Base-by-base conservation (phyloP, 2,888 invertebrate species). In the Orthosia incerta region DNA sequence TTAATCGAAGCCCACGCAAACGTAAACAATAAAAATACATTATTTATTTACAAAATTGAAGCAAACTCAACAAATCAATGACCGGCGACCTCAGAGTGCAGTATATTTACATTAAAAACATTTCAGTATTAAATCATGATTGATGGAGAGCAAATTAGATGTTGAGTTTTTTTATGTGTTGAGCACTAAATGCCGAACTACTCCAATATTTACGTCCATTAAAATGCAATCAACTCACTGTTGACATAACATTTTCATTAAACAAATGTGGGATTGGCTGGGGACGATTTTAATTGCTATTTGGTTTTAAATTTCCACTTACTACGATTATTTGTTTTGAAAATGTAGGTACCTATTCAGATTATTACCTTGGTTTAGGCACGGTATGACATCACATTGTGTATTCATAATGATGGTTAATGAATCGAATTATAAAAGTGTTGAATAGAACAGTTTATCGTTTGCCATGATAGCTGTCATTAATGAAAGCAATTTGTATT, bases 211-310 rank as follows among this genome's bases (percentile, higher is more conserved):
- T 75, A 79, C 86, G 65, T 69, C 84, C 85, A 88, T 89, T 87
- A 88, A 88, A 89, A 88, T 87, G 82, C 86, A 84, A 88, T 89
- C 84, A 82, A 85, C 84, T 72, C 63, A 50, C 59, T 87, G 87
- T 90, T 86, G 86, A 82, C 80, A 85, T 73, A 56, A 84, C 71
- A 65, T 75, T 79, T 82, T 80, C 75, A 81, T 85, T 73, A 79
- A 85, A 86, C 85, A 79, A 77, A 84, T 61, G 53, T 71, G 72
- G 81, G 85, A 71, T 75, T 72, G 80, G 81, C 68, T 57, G 72
- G 67, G 63, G 78, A 76, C 79, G 53, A 66, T 75, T 82, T 74
- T 59, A 75, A 80, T 84, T 77, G 65, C 39, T 60, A 59, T 79
- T 71, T 67, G 80, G 74, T 72, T 83, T 80, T 72, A 51, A 69